A percentile compares a stretch with the other conserved stretches of the same genome.
These are phyloP conservation scores for Semotilus atromaculatus DNA, from an alignment of 2,797 vertebrate species.

Conservation along the genomic window DNA sequence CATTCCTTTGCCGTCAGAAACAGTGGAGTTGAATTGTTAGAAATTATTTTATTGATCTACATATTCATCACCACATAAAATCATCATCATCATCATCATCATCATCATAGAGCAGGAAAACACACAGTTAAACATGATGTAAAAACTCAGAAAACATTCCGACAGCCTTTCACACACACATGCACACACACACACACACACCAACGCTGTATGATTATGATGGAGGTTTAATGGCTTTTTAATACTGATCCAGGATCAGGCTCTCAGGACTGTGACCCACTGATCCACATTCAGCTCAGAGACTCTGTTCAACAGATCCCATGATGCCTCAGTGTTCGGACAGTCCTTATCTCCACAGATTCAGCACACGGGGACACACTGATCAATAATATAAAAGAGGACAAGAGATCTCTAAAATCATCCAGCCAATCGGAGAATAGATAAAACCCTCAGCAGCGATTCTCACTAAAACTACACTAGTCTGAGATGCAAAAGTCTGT, in stretches of 20 bases:
- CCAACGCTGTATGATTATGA: neutral
- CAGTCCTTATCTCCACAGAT: neutral
- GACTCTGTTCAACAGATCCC: neutral
- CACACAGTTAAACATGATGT: slow-evolving; percentile 12
- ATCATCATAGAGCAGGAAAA: slow-evolving; percentile 6
- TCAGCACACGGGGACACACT: neutral
- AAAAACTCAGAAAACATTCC: slow-evolving; percentile 13
- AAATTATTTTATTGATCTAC: slow-evolving; percentile 42
- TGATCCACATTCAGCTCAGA: neutral
- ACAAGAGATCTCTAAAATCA: slow-evolving; percentile 10
- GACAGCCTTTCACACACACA: neutral
- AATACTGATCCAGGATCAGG: slow-evolving; percentile 17
- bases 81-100: slow-evolving; percentile 13
- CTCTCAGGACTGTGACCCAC: neutral
- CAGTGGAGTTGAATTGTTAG: neutral
- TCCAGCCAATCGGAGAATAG: neutral
- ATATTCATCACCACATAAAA: slow-evolving; percentile 22
- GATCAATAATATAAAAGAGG: slow-evolving; percentile 15
- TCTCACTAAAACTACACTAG: neutral
- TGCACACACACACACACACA: neutral
- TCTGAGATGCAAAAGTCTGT: neutral
- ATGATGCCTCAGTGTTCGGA: neutral
- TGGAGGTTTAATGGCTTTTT: slow-evolving; percentile 2
- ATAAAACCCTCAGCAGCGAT: slow-evolving; percentile 10
- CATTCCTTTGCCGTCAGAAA: neutral